Evolutionary conservation across 2,888 invertebrate genomes (phyloP).

Genomic region (Monochamus alternatus): DNA sequence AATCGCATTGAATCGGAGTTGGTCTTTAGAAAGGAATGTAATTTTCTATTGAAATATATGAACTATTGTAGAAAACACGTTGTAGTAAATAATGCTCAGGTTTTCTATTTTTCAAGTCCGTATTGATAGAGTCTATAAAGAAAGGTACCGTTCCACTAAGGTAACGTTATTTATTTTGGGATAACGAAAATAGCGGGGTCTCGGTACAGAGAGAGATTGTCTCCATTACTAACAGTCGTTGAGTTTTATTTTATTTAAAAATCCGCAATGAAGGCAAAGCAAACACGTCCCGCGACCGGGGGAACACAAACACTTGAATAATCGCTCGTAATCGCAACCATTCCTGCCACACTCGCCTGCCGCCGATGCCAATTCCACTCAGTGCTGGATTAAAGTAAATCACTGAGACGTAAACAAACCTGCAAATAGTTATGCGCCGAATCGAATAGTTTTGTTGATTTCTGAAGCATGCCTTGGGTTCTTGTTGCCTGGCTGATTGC

Average conservation of each 20-base stretch:
- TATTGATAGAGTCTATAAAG: not conserved
- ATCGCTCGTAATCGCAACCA: slow-evolving; percentile 39
- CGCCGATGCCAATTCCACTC: slow-evolving; percentile 34
- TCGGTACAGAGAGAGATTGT: slow-evolving; percentile 8
- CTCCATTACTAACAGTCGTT: slow-evolving; percentile 30
- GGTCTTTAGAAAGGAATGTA: no score
- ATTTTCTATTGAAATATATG: no score
- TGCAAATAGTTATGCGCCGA: slow-evolving; percentile 44
- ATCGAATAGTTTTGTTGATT: slow-evolving; percentile 32
- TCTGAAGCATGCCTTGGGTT: slow-evolving; percentile 23
- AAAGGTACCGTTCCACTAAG: not conserved
- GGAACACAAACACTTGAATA: slow-evolving; percentile 52
- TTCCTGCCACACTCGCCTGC: slow-evolving; percentile 30
- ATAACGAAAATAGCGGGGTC: not conserved
- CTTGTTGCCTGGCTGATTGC: slow-evolving; percentile 26
- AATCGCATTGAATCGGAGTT: no score
- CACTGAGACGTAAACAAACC: slow-evolving; percentile 47
- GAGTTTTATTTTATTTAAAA: slow-evolving; percentile 35
- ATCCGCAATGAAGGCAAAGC: slow-evolving; percentile 49
- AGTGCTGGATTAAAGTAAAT: slow-evolving; percentile 47
- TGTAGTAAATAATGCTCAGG: no score
- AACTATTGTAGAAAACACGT: no score
- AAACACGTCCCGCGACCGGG: slow-evolving; percentile 50
- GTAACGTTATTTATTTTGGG: not conserved
- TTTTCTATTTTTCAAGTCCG: not conserved